phyloP scores from a whole-genome alignment of 2,888 invertebrate genomes.

The Leucophora obtusa region DNA sequence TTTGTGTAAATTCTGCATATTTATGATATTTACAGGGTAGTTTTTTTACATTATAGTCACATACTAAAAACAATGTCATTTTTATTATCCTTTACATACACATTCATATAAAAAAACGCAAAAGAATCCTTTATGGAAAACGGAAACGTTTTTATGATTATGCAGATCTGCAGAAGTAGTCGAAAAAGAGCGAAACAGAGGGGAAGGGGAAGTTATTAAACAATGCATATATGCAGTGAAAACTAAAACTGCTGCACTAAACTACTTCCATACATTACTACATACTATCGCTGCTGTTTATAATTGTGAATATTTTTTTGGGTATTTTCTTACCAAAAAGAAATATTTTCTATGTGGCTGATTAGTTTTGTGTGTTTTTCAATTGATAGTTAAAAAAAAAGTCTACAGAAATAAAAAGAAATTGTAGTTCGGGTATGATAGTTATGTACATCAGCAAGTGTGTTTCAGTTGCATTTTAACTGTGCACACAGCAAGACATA shows the following conservation, averaged over 20 bases:
- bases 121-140: conserved; percentile 44
- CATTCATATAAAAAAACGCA: conserved; percentile 21
- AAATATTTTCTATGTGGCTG: conserved; percentile 6
- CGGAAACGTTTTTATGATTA: conserved; percentile 43
- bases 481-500: conserved; percentile 69
- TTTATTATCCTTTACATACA: conserved; percentile 12
- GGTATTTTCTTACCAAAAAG: conserved; percentile 29
- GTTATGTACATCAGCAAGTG: conserved; percentile 59
- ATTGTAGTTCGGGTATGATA: conserved; percentile 57
- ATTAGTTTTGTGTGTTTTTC: conserved; percentile 44
- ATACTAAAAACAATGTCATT: conserved; percentile 31
- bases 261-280: conserved; percentile 16
- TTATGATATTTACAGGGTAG: conserved; percentile 29
- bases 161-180: conserved; percentile 39
- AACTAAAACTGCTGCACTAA: background rate
- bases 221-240: conserved; percentile 32
- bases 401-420: conserved; percentile 45
- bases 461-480: conserved; percentile 72
- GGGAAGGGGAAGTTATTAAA: conserved; percentile 48
- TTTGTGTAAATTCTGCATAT: background rate
- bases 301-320: conserved; percentile 38
- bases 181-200: background rate
- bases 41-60: conserved; percentile 15
- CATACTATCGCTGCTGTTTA: background rate
- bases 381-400: conserved; percentile 55